A percentile compares a stretch with the other conserved stretches of the same genome.
phyloP scores from a whole-genome alignment of 2,797 vertebrate genomes.

The Cyprinodon diabolis region DNA sequence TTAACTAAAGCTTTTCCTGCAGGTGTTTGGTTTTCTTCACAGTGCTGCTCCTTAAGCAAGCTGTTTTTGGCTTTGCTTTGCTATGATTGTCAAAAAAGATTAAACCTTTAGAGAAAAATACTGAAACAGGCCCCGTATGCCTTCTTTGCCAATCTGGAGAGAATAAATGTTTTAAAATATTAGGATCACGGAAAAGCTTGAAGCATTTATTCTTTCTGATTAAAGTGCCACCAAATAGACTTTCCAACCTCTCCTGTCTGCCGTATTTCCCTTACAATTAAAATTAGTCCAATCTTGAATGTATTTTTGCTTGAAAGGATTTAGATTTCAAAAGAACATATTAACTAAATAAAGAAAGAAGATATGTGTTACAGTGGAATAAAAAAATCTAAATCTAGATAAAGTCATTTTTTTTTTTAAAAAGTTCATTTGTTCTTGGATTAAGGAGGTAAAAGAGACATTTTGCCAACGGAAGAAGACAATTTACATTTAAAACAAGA shows the following conservation, averaged over 20 bases:
- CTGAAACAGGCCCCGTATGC: conserved; percentile 40
- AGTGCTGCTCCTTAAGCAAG: conserved; percentile 42
- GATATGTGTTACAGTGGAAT: too few relatives aligned
- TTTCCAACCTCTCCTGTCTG: not conserved
- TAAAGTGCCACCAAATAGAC: not conserved
- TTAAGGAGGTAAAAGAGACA: too few relatives aligned
- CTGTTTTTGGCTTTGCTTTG: conserved; percentile 61
- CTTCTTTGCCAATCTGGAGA: conserved; percentile 16
- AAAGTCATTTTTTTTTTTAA: too few relatives aligned
- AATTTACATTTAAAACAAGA: too few relatives aligned
- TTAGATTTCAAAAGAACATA: not conserved
- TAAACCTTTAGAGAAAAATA: conserved; percentile 56
- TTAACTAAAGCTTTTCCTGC: conserved; percentile 70
- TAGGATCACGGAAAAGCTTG: conserved; percentile 19
- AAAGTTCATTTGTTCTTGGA: too few relatives aligned
- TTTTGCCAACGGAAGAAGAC: too few relatives aligned
- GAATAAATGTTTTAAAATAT: conserved; percentile 18
- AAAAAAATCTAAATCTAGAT: too few relatives aligned
- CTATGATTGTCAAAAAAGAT: conserved; percentile 48
- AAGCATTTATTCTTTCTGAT: conserved; percentile 40
- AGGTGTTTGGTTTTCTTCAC: conserved; percentile 64
- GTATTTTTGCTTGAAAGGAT: not conserved
- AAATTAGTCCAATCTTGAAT: not conserved
- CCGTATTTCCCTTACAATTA: not conserved
- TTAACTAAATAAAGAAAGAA: too few relatives aligned